Percentiles rank a stretch among this genome's conserved stretches.
These are phyloP conservation scores for Agapostemon virescens DNA, from an alignment of 2,888 invertebrate species.

Conservation along the genomic window DNA sequence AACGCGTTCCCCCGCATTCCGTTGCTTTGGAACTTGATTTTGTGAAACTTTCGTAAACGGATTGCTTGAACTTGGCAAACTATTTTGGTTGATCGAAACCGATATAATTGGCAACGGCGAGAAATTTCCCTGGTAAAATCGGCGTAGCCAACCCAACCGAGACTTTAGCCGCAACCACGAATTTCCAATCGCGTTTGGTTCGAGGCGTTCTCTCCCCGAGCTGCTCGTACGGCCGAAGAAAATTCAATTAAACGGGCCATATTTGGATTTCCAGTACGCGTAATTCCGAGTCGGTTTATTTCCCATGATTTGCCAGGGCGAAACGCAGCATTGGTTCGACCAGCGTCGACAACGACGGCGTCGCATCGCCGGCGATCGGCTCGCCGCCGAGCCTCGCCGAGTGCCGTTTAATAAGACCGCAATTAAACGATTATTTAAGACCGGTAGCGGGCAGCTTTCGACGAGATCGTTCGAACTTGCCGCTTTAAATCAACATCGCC, in stretches of 20 bases:
- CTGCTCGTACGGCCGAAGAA: not conserved
- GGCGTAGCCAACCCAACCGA: too few species aligned
- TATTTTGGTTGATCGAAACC: not conserved
- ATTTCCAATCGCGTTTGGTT: not conserved
- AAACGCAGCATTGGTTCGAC: slow-evolving; percentile 15
- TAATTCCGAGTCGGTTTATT: slow-evolving; percentile 25
- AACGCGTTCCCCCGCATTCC: too few species aligned
- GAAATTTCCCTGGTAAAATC: not conserved
- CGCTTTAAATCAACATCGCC: slow-evolving; percentile 61
- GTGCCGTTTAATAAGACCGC: slow-evolving; percentile 61
- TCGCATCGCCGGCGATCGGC: not conserved
- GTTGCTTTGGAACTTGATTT: too few species aligned
- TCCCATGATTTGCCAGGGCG: slow-evolving; percentile 17
- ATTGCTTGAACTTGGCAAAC: not conserved
- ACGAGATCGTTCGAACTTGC: slow-evolving; percentile 38
- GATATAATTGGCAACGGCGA: not conserved
- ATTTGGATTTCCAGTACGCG: slow-evolving; percentile 12
- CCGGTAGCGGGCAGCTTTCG: slow-evolving; percentile 67
- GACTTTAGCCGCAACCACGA: not conserved
- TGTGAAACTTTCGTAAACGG: too few species aligned
- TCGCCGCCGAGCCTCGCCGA: not conserved
- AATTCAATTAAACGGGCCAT: slow-evolving; percentile 18
- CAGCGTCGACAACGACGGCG: not conserved
- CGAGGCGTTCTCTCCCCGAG: not conserved
- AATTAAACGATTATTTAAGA: slow-evolving; percentile 74